Evolutionary conservation across 2,888 invertebrate species (phyloP), one percentile per base, ranked within the genome.

Genomic region (Parelbella ahira): DNA sequence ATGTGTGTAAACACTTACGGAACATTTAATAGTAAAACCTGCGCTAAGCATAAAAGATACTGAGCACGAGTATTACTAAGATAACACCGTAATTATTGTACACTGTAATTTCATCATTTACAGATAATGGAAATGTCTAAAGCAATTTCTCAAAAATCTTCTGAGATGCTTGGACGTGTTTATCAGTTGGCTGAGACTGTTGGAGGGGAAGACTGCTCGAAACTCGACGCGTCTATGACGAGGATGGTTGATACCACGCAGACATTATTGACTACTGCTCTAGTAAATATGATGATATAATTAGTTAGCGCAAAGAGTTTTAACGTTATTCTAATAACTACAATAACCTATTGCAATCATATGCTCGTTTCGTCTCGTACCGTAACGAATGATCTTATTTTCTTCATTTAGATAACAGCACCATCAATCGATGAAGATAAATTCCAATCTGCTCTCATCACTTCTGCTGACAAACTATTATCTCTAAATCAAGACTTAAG

Each of bases 321-420:
- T n/a, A n/a, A n/a, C n/a, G n/a, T n/a, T n/a, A n/a, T n/a, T n/a
- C n/a, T n/a, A n/a, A n/a, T n/a, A n/a, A n/a, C n/a, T n/a, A n/a
- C n/a, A n/a, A n/a, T n/a, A n/a, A n/a, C n/a, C n/a, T n/a, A n/a
- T n/a, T n/a, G n/a, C n/a, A n/a, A n/a, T n/a, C n/a, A n/a, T n/a
- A n/a, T n/a, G n/a, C 11, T 11, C 6, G 7, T n/a, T 28, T 21
- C 33, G 32, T 21, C 8, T 25, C 23, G n/a, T n/a, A n/a, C n/a
- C n/a, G n/a, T n/a, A n/a, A n/a, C n/a, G n/a, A n/a, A n/a, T n/a
- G n/a, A n/a, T n/a, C n/a, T n/a, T n/a, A n/a, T n/a, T n/a, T n/a
- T n/a, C n/a, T n/a, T n/a, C 4, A 4, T 11, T 15, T 46, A 71
- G 72, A 47, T 71, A 23, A 63, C 65, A 32, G 60, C 62, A 0